Conservation (phyloP, 2,113 vertebrate genomes). For the Albula glossodonta region DNA sequence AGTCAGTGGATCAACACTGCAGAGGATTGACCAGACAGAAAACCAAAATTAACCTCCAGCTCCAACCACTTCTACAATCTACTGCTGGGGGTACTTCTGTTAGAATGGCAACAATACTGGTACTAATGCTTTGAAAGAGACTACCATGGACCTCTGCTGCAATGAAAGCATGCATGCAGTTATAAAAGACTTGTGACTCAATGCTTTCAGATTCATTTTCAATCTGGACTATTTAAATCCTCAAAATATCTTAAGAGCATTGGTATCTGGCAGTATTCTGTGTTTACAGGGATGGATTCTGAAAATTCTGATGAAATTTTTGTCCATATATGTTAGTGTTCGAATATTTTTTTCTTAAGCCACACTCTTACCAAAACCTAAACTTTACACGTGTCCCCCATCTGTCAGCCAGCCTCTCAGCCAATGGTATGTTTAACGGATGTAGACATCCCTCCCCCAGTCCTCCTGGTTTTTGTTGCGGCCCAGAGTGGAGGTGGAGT, state of each 20-base stretch:
- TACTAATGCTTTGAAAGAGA: conserved; percentile 48
- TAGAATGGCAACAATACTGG: conserved; percentile 55
- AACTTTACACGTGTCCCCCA: conserved; percentile 7
- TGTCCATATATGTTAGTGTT: background rate
- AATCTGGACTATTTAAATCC: conserved; percentile 3
- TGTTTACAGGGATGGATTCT: background rate
- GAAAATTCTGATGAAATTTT: background rate
- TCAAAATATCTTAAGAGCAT: background rate
- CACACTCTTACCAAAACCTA: background rate
- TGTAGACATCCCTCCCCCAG: conserved; percentile 88
- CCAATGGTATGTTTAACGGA: conserved; percentile 72
- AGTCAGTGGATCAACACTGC: conserved; percentile 59
- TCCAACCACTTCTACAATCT: conserved; percentile 19
- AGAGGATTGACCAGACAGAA: conserved; percentile 60
- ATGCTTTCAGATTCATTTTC: background rate
- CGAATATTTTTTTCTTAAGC: conserved; percentile 17
- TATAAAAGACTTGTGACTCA: background rate
- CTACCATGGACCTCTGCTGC: background rate
- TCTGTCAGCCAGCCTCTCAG: conserved; percentile 39
- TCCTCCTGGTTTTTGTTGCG: conserved; percentile 81
- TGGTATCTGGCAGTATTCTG: background rate
- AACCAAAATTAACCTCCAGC: conserved; percentile 44
- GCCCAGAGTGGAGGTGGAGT: conserved; percentile 69
- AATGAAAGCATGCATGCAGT: background rate
- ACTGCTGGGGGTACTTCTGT: background rate